Base-by-base conservation (phyloP, 2,888 invertebrate genomes). In the Biston betularia region DNA sequence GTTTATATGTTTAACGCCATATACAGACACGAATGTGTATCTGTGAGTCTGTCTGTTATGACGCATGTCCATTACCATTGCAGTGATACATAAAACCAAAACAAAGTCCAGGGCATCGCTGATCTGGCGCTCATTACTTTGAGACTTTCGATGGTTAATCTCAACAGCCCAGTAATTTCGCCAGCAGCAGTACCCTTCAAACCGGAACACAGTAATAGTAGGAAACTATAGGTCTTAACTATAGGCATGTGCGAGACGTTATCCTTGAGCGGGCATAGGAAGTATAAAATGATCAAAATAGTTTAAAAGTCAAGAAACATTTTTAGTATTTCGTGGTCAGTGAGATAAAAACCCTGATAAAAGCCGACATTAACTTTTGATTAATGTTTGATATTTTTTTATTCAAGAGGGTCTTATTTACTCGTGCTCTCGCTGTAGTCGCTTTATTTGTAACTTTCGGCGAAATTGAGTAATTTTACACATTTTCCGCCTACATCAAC, bases 401-500 rank as follows among this genome's bases (percentile, higher is more conserved):
- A 34, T 49, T 34, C 38, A 46, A 40, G 14, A 50, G 34, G n/a
- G 40, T 35, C 38, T 45, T 45, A 35, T 6, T 52, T n/a, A n/a
- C 53, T 44, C 33, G 48, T 24, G 15, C 48, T 48, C 48, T 58
- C 24, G 48, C 40, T 42, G 54, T 3, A 49, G 12, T 14, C n/a
- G 0, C 42, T 46, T 52, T 35, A 53, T 53, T 38, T 53, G 52
- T 61, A 45, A 14, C 62, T 58, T 64, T 65, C 54, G 59, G 42
- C 48, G 42, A 45, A 58, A 58, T 57, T 57, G 52, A 49, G 53
- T 48, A 53, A 54, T 54, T 33, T 52, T 11, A 55, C 59, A 45
- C 46, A 67, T 55, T 63, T 63, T 50, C 54, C 45, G 45, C 50
- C 59, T 50, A 61, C 55, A 34, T 62, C 40, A 33, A 33, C 59